Base-by-base conservation (phyloP, 2,888 invertebrate species). In the Drosophila fungiperda region DNA sequence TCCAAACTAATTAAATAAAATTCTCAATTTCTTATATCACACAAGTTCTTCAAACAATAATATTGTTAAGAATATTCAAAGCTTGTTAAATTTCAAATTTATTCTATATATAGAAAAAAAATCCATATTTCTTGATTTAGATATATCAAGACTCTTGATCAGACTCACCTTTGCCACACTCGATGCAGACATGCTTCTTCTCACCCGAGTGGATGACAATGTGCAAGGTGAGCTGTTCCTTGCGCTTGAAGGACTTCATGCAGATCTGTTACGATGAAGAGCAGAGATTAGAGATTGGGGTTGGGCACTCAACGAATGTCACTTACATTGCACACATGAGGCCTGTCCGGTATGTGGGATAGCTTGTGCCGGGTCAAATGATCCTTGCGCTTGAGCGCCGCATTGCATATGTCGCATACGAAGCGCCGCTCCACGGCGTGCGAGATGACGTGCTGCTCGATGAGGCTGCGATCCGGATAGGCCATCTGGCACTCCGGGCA, bases 401-500 rank as follows among this genome's bases (percentile, higher is more conserved):
- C 97, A 80, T 97, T 97, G 92, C 97, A 97, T 65, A 97, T 97
- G 93, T 97, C 97, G 93, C 97, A 97, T 71, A 97, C 96, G 88
- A 97, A 97, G 90, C 96, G 95, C 80, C 97, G 94, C 90, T 97
- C 97, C 92, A 97, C 95, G 6, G 97, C 97, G 92, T 97, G 97
- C 12, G 97, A 97, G 23, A 97, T 94, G n/a, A 97, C 94, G 93
- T 97, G 97, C 89, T 97, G 97, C 85, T 97, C 97, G 66, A 97
- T 93, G 53, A 97, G 93, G 73, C 96, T 96, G 71, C 97, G 96
- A 92, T 97, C 97, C 4, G 97, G 97, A 91, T 97, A 97, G 42
- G 97, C 97, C 97, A 97, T 97, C 92, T 97, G 97, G 91, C 97
- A 97, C 91, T 97, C 97, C 0, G 97, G 97, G 92, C 97, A 97